A percentile compares a stretch with the other conserved stretches of the same genome.
Evolutionary conservation across 1,140 invertebrate species (phyloP).

Genomic region (Pogonomyrmex barbatus): DNA sequence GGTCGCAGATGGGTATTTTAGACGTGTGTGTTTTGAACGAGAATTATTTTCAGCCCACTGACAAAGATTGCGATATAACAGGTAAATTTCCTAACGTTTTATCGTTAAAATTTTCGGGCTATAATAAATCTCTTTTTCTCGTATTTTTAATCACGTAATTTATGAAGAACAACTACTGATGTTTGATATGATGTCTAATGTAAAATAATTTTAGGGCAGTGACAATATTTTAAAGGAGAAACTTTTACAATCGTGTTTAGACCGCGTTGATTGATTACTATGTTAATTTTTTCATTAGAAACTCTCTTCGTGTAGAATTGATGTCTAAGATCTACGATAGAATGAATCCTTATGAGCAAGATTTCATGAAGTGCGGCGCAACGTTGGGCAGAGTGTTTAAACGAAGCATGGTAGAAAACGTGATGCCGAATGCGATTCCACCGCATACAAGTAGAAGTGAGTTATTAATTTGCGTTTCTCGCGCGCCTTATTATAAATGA

Average conservation of each 20-base stretch:
- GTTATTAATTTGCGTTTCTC: slow-evolving; percentile 13
- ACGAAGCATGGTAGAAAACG: slow-evolving; percentile 84
- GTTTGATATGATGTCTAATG: not conserved
- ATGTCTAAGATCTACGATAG: slow-evolving; percentile 58
- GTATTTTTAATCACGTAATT: no score
- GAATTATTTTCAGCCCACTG: not conserved
- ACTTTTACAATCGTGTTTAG: not conserved
- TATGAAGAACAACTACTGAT: not conserved
- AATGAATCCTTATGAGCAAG: slow-evolving; percentile 86
- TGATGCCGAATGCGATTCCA: slow-evolving; percentile 82
- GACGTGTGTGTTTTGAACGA: slow-evolving; percentile 55
- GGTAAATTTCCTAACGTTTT: slow-evolving; percentile 32
- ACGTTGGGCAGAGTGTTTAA: slow-evolving; percentile 87
- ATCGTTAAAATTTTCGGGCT: not conserved
- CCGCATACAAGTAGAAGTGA: slow-evolving; percentile 83
- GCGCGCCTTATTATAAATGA: not conserved
- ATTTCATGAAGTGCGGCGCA: slow-evolving; percentile 87
- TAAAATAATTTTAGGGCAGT: not conserved
- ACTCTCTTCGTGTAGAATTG: slow-evolving; percentile 49
- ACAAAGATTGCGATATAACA: slow-evolving; percentile 29
- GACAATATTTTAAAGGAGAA: not conserved
- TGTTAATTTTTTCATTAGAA: not conserved
- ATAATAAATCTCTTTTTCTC: not conserved
- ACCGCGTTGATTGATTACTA: not conserved
- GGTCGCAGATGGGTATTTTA: slow-evolving; percentile 51